These are phyloP conservation scores for Callitettix versicolor DNA, from an alignment of 1,140 invertebrate genomes.

Conservation along the genomic window DNA sequence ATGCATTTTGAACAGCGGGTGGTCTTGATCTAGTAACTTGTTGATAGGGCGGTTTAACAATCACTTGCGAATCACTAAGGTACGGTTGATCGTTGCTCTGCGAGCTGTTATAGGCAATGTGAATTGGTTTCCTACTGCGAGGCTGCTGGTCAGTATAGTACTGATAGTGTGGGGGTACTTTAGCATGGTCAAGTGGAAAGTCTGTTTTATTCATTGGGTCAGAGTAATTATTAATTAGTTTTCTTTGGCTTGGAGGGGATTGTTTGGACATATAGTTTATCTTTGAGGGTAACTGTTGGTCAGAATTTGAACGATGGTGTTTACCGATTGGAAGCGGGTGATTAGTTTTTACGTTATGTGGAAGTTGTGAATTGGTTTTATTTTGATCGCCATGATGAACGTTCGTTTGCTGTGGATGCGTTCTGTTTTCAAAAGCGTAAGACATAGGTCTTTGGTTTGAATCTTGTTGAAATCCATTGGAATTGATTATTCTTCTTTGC, in stretches of 20 bases:
- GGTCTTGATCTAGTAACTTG: background rate
- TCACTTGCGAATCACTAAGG: slow-evolving; percentile 37
- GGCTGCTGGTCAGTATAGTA: slow-evolving; percentile 55
- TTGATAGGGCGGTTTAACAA: slow-evolving; percentile 2
- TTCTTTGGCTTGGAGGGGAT: background rate
- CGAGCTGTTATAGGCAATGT: slow-evolving; percentile 32
- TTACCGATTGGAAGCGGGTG: background rate
- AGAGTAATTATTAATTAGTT: background rate
- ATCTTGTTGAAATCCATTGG: slow-evolving; percentile 31
- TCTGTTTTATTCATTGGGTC: background rate
- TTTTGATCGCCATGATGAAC: slow-evolving; percentile 30
- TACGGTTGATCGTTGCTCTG: slow-evolving; percentile 36
- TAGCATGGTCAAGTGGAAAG: background rate
- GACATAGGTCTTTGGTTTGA: slow-evolving; percentile 35
- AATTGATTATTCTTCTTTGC: slow-evolving; percentile 38
- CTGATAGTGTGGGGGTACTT: slow-evolving; percentile 34
- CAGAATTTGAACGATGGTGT: slow-evolving; percentile 7
- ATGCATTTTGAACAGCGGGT: slow-evolving; percentile 32
- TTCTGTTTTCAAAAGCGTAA: slow-evolving; percentile 35
- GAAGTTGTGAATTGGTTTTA: slow-evolving; percentile 24
- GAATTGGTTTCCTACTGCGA: slow-evolving; percentile 51
- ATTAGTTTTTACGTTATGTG: background rate
- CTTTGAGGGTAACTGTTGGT: background rate
- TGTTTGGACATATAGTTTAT: background rate
- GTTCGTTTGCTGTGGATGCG: slow-evolving; percentile 7